Evolutionary conservation across 2,797 vertebrate species (phyloP).

Genomic region (Taeniopygia guttata): DNA sequence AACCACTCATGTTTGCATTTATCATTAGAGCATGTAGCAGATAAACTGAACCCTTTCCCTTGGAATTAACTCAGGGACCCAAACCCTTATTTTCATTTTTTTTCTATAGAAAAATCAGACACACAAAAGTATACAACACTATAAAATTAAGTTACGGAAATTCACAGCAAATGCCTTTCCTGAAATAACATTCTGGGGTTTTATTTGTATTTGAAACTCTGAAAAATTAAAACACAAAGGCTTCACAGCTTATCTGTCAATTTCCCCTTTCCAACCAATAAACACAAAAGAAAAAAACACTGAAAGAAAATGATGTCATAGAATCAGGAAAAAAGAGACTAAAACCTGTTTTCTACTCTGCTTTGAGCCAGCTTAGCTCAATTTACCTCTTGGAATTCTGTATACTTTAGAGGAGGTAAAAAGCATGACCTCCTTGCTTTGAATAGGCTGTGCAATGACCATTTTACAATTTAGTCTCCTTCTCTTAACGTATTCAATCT

Average conservation of each 20-base stretch:
- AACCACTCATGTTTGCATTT: background rate
- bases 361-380: background rate
- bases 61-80: background rate
- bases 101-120: background rate
- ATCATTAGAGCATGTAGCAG: background rate
- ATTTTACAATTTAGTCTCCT: background rate
- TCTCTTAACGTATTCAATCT: background rate
- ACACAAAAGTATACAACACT: background rate
- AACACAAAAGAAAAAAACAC: background rate
- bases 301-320: background rate
- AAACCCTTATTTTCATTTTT: background rate
- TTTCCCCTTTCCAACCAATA: background rate
- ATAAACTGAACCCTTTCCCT: background rate
- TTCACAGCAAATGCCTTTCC: background rate
- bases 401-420: background rate
- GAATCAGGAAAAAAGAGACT: background rate
- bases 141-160: slow-evolving; percentile 13
- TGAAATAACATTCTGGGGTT: background rate
- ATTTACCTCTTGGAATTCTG: background rate
- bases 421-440: background rate
- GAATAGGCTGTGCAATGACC: background rate
- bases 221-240: background rate
- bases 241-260: background rate
- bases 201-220: background rate
- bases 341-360: background rate